Percentiles rank a stretch among this genome's conserved stretches.
These are phyloP conservation scores for Gnathonemus echidnorhynchus DNA, from an alignment of 2,113 vertebrate species.

Conservation along the genomic window DNA sequence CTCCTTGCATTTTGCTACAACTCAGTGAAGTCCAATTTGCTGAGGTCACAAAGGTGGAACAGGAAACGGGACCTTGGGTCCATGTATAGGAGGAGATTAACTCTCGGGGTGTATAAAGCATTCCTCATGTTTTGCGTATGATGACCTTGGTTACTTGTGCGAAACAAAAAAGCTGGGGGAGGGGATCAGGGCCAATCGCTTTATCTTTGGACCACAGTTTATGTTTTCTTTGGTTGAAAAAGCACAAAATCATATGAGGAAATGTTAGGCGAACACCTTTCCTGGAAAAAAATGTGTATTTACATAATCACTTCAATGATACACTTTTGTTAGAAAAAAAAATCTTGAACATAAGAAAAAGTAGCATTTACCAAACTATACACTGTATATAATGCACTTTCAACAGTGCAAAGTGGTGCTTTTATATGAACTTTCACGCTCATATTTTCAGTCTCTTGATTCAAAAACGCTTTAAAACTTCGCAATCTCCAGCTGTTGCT, in stretches of 20 bases:
- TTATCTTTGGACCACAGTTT: slow-evolving; percentile 17
- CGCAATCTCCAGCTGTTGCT: neutral
- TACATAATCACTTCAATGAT: neutral
- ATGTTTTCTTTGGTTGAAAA: slow-evolving; percentile 11
- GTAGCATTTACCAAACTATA: slow-evolving; percentile 14
- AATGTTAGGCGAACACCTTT: neutral
- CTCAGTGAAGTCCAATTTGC: neutral
- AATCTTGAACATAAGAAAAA: neutral
- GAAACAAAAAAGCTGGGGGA: neutral
- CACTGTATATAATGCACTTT: slow-evolving; percentile 19
- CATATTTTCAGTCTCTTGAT: slow-evolving; percentile 4
- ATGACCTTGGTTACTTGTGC: neutral
- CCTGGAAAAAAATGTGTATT: slow-evolving; percentile 5
- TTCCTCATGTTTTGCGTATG: neutral
- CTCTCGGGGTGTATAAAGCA: neutral
- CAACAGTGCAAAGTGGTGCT: slow-evolving; percentile 9
- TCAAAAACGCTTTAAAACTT: neutral
- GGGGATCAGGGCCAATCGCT: neutral
- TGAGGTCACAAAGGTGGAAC: neutral
- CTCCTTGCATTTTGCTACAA: neutral
- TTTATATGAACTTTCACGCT: neutral
- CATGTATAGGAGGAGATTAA: neutral
- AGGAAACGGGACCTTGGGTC: neutral
- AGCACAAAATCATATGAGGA: neutral
- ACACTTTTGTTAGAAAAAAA: neutral